phyloP scores from a whole-genome alignment of 2,888 invertebrate species.

The Dimorphilus gyrociliatus region DNA sequence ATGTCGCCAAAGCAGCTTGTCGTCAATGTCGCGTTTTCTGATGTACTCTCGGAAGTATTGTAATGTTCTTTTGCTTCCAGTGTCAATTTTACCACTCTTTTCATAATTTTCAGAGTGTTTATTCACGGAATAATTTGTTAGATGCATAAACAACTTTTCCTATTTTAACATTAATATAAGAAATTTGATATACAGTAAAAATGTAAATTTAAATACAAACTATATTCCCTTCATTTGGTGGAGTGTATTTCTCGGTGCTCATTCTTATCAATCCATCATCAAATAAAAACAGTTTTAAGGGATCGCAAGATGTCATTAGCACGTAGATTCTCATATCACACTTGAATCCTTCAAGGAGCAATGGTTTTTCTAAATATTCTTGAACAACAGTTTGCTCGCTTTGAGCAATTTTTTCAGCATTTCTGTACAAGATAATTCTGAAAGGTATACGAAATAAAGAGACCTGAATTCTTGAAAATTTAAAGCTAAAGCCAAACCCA shows the following conservation, averaged over 20 bases:
- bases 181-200: not conserved
- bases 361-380: constrained; percentile 36
- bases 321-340: constrained; percentile 37
- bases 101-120: constrained; percentile 35
- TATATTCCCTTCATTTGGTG: constrained; percentile 29
- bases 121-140: constrained; percentile 39
- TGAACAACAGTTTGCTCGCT: constrained; percentile 33
- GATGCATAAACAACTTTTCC: constrained; percentile 35
- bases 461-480: too few relatives aligned
- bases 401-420: constrained; percentile 28
- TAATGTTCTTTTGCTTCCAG: constrained; percentile 35
- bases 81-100: constrained; percentile 21
- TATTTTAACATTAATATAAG: constrained; percentile 12
- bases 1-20: constrained; percentile 28
- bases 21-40: constrained; percentile 27
- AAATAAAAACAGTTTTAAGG: constrained; percentile 32
- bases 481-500: constrained; percentile 28
- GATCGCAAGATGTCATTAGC: constrained; percentile 36
- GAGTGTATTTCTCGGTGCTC: constrained; percentile 34
- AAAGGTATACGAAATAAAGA: too few relatives aligned
- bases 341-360: constrained; percentile 36
- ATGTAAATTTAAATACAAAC: constrained; percentile 17
- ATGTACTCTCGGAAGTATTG: constrained; percentile 33
- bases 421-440: constrained; percentile 27
- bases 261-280: constrained; percentile 35